Base-by-base conservation (phyloP, 1,140 invertebrate species). In the Adoxophyes honmai region DNA sequence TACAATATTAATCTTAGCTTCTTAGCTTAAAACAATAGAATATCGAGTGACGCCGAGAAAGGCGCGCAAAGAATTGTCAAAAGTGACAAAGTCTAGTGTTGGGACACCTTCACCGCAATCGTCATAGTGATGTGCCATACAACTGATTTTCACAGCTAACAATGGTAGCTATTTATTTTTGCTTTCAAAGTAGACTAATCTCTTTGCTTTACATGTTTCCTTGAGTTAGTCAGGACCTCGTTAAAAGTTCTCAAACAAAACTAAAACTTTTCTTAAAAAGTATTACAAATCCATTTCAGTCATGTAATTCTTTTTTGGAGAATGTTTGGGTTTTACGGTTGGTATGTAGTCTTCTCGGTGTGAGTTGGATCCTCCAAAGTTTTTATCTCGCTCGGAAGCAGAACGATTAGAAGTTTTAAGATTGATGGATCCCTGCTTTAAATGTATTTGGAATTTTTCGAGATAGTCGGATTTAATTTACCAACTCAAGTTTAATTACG, bases 381-480 rank as follows among this genome's bases (percentile, higher is more conserved):
- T 66, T 62, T 57, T 59, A 59, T 57, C 58, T 63, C 34, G 36
- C 60, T 52, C 58, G 55, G 42, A 73, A 55, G 60, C 39, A 59
- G 53, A 37, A 14, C 60, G 66, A 74, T 71, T 71, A 73, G 48
- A 72, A 74, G 37, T 74, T 68, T 59, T 37, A 65, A 72, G 68
- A 74, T 72, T 74, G 68, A 76, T 74, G 68, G 65, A 70, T 64
- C 61, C 57, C 28, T 37, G 48, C 54, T 66, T 60, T 34, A 66
- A 68, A 69, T 69, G 61, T 66, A 65, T 57, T 66, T 70, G n/a
- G 33, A 21, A 60, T 39, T 59, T 56, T 48, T 36, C 51, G 48
- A 55, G 51, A 11, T 34, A 52, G 57, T 37, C 42, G 54, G 62
- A 34, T 64, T 65, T 60, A 66, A 68, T 71, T 68, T 61, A 63